Conservation (phyloP, 2,113 vertebrate species). For the Gracilinanus agilis region DNA sequence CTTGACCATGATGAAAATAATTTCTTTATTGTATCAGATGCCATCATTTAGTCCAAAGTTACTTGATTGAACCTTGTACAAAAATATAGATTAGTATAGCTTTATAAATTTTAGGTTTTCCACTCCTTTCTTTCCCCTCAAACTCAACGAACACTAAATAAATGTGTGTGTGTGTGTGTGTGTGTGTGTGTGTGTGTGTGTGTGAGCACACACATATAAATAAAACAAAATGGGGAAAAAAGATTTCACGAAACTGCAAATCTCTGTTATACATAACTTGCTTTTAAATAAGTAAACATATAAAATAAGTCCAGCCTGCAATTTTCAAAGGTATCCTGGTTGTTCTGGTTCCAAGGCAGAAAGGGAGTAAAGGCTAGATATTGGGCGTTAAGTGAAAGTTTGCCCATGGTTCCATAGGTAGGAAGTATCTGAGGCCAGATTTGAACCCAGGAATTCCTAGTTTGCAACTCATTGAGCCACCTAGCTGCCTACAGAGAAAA, state of each 20-base stretch:
- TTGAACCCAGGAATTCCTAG: too few relatives aligned
- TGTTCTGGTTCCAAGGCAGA: background rate
- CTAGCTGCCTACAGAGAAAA: background rate
- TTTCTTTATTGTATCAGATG: background rate
- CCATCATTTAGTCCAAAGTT: background rate
- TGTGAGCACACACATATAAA: too few relatives aligned
- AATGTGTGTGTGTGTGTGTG: too few relatives aligned
- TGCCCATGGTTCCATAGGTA: too few relatives aligned
- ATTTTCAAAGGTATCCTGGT: background rate
- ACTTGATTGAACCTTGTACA: background rate
- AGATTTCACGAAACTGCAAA: background rate
- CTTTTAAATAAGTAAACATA: background rate
- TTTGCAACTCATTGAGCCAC: too few relatives aligned
- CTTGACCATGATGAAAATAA: background rate
- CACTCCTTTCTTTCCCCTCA: too few relatives aligned
- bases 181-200: too few relatives aligned
- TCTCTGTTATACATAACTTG: background rate
- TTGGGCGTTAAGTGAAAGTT: too few relatives aligned
- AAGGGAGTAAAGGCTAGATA: too few relatives aligned
- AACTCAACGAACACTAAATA: background rate
- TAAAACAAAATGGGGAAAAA: too few relatives aligned
- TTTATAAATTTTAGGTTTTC: background rate
- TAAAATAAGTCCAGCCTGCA: background rate
- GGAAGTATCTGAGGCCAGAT: too few relatives aligned
- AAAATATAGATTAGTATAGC: background rate